Evolutionary conservation across 2,888 invertebrate genomes (phyloP).

Genomic region (Patella depressa): DNA sequence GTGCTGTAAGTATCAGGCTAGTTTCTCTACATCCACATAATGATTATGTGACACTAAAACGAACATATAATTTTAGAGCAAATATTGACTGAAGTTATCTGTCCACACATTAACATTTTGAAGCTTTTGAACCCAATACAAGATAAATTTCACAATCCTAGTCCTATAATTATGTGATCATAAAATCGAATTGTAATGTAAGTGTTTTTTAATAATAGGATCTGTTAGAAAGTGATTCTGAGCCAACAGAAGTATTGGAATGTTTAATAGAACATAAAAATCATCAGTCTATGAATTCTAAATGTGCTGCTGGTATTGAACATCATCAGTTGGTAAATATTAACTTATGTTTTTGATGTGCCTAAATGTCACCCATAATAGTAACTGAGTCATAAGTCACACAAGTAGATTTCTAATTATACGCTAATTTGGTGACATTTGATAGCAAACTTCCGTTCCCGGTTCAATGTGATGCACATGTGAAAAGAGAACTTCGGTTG

Average conservation of each 20-base stretch:
- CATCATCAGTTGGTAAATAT: constrained; percentile 87
- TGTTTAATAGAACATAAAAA: constrained; percentile 94
- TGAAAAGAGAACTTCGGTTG: no score
- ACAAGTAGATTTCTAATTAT: no score
- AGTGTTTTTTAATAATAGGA: constrained; percentile 44
- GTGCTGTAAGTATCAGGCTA: constrained; percentile 76
- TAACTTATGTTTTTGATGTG: no score
- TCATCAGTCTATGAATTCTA: constrained; percentile 84
- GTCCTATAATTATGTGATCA: not conserved
- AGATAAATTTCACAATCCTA: not conserved
- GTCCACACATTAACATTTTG: not conserved
- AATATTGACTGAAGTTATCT: not conserved
- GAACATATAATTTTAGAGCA: no score
- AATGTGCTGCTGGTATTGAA: constrained; percentile 94
- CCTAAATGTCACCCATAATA: no score
- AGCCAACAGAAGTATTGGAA: constrained; percentile 87
- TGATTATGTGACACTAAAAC: no score
- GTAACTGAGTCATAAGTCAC: no score
- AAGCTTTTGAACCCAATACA: not conserved
- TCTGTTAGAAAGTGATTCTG: constrained; percentile 52
- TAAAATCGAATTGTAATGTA: constrained; percentile 4
- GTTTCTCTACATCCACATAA: no score
- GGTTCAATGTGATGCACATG: no score
- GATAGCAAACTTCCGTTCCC: no score
- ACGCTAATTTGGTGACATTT: no score